These are phyloP conservation scores for Circaetus cinerascens DNA, from an alignment of 2,113 vertebrate genomes.

Conservation along the genomic window DNA sequence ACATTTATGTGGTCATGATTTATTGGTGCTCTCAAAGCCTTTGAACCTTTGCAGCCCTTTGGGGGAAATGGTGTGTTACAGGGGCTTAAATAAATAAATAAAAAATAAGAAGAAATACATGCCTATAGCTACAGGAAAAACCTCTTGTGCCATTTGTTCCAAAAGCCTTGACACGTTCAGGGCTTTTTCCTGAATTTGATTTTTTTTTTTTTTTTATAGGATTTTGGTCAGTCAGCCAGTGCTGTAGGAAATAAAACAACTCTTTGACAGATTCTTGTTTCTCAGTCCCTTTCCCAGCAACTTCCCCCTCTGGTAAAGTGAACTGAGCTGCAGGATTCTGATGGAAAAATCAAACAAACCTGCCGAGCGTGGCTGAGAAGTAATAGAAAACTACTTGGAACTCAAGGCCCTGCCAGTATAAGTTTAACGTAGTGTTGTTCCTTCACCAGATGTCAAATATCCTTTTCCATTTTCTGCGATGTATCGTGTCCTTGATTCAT, in stretches of 20 bases:
- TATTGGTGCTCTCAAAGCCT: constrained; percentile 67
- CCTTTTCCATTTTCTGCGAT: neutral
- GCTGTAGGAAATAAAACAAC: constrained; percentile 59
- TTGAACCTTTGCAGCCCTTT: constrained; percentile 63
- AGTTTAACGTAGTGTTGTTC: neutral
- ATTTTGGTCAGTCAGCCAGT: constrained; percentile 53
- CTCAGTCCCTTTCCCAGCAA: constrained; percentile 19
- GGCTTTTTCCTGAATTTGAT: constrained; percentile 65
- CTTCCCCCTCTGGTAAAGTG: constrained; percentile 41
- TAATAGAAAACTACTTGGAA: constrained; percentile 54
- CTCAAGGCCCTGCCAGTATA: constrained; percentile 51
- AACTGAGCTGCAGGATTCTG: constrained; percentile 44
- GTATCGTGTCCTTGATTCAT: neutral
- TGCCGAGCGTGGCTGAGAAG: constrained; percentile 32
- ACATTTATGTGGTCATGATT: constrained; percentile 69
- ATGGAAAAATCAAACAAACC: constrained; percentile 66
- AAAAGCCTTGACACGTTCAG: constrained; percentile 55
- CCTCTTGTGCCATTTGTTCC: constrained; percentile 43
- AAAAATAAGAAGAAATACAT: constrained; percentile 56
- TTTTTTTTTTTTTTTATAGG: constrained; percentile 62
- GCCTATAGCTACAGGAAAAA: constrained; percentile 34
- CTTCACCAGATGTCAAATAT: neutral
- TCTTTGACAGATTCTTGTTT: constrained; percentile 46
- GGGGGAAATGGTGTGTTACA: constrained; percentile 49
- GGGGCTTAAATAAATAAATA: constrained; percentile 73